Base-by-base conservation (phyloP, 2,797 vertebrate genomes). In the Mormyrus hasselquistii region DNA sequence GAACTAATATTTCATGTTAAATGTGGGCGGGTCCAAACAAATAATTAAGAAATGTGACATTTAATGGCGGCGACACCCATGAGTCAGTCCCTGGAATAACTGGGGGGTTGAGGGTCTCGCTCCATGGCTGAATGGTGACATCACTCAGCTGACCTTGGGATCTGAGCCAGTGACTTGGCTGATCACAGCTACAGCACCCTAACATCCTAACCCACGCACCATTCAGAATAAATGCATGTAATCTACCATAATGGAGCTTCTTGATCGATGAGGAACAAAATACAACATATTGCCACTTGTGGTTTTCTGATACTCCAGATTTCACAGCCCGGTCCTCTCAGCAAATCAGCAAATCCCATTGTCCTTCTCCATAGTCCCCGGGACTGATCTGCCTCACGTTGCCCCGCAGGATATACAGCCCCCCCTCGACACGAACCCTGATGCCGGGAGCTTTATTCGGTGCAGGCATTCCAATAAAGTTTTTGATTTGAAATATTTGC, bases 401-500 rank as follows among this genome's bases (percentile, higher is more conserved):
- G n/a, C 47, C n/a, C 19, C 2, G 3, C 79, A 5, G 7, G 69
- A n/a, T 83, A 22, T 22, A 83, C 16, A n/a, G 79, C 44, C 2
- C 41, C 2, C 41, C 16, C 2, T 4, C 29, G 12, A 55, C 84
- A 10, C 25, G 14, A 38, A 57, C 53, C 16, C 50, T 50, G 25
- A 38, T 2, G 16, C 52, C 14, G 50, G 25, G 50, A n/a, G 85
- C 85, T 41, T 57, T 55, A 34, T 57, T 86, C 14, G 29, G 12
- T n/a, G 38, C 57, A 87, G 57, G 50, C 38, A 47, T 22, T 52
- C 57, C 86, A 87, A 87, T 62, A 87, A 47, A 44, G 86, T 87
- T 65, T 65, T 62, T 65, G 53, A 87, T 87, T 87, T 87, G 86
- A 87, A 65, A 87, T 87, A 87, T 65, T 65, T 41, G 57, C 25